phyloP scores from a whole-genome alignment of 2,797 vertebrate genomes.

The Triplophysa yarkandensis region DNA sequence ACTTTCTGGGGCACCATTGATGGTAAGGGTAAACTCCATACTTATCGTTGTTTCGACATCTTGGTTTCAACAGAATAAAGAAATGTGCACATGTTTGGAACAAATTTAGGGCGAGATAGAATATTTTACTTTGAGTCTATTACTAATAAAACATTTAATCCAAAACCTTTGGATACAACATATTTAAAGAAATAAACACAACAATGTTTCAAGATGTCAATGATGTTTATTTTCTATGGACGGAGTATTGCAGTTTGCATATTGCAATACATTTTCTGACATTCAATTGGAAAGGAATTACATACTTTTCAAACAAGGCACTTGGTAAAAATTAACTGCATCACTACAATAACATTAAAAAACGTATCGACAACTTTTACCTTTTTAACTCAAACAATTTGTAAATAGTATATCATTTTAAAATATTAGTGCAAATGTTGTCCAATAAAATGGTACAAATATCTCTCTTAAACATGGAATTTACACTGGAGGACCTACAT shows the following conservation, averaged over 20 bases:
- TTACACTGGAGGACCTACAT: constrained; percentile 3
- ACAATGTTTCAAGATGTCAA: constrained; percentile 15
- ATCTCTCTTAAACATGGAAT: constrained; percentile 26
- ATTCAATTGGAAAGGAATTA: constrained; percentile 28
- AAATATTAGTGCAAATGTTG: constrained; percentile 56
- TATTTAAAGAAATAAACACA: constrained; percentile 7
- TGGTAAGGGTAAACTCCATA: no score
- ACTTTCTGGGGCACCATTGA: no score
- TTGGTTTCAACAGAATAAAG: no score
- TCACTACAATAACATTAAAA: constrained; percentile 47
- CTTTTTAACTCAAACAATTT: constrained; percentile 38
- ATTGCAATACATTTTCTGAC: constrained; percentile 19
- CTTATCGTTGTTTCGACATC: no score
- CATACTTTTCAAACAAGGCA: constrained; percentile 39
- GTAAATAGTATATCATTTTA: constrained; percentile 40
- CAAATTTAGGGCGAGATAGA: no score
- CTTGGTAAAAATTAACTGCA: constrained; percentile 40
- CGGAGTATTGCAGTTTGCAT: constrained; percentile 18
- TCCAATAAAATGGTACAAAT: constrained; percentile 37
- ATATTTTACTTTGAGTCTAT: neutral
- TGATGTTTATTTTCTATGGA: constrained; percentile 45
- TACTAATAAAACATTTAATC: neutral
- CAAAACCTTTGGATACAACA: neutral
- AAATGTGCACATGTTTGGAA: no score
- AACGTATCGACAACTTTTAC: constrained; percentile 16